phyloP scores from a whole-genome alignment of 2,797 vertebrate genomes.

The Brachyalestes nurse region DNA sequence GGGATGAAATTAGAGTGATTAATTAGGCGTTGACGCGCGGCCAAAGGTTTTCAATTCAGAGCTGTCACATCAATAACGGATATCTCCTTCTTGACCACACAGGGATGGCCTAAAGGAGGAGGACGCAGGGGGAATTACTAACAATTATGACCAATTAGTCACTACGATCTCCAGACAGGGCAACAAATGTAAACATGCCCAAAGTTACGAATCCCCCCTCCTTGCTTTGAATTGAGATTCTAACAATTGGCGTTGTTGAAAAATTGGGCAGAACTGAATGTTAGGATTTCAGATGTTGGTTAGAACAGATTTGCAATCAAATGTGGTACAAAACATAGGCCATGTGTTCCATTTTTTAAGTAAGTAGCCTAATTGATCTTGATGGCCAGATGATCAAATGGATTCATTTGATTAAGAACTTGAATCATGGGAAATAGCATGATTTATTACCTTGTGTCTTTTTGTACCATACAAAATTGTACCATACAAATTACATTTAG shows the following conservation, averaged over 20 bases:
- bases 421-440: neutral
- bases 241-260: neutral
- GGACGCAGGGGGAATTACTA: slow-evolving; percentile 74
- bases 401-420: neutral
- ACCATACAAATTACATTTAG: no score
- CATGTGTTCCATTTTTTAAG: neutral
- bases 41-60: slow-evolving; percentile 83
- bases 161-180: slow-evolving; percentile 59
- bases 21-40: slow-evolving; percentile 79
- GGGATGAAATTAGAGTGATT: slow-evolving; percentile 82
- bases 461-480: neutral
- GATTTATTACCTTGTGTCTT: neutral
- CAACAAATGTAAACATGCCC: slow-evolving; percentile 62
- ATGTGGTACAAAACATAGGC: neutral
- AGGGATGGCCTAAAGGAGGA: slow-evolving; percentile 74
- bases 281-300: no score
- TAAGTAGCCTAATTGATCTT: neutral
- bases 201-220: neutral
- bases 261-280: neutral
- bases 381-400: neutral
- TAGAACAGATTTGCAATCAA: neutral
- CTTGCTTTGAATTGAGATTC: neutral
- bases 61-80: slow-evolving; percentile 84
- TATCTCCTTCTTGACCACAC: slow-evolving; percentile 70
- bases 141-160: slow-evolving; percentile 84